These are phyloP conservation scores for Lethenteron camtschaticum DNA, from an alignment of 2,113 vertebrate genomes.

Conservation along the genomic window DNA sequence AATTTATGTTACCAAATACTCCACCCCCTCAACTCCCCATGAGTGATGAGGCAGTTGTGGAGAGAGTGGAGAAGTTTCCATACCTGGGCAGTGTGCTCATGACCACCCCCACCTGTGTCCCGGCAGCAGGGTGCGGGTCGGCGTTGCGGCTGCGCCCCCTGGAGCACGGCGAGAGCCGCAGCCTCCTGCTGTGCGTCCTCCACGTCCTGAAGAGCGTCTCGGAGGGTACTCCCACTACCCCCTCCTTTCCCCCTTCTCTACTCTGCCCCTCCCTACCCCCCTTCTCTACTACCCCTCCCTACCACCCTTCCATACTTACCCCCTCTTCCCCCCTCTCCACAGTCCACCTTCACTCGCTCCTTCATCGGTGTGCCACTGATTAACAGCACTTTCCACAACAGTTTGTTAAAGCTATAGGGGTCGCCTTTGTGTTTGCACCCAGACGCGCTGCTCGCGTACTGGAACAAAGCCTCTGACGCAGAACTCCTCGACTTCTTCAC, in stretches of 20 bases:
- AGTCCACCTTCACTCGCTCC: not conserved
- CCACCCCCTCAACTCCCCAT: no score
- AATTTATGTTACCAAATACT: no score
- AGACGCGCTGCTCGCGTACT: conserved; percentile 89
- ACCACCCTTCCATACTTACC: not conserved
- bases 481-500: conserved; percentile 97
- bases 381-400: not conserved
- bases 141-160: conserved; percentile 77
- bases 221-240: conserved; percentile 34
- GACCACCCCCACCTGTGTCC: no score
- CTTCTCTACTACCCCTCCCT: not conserved
- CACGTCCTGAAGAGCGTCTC: conserved; percentile 95
- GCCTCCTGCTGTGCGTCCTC: conserved; percentile 83
- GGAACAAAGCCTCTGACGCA: conserved; percentile 73
- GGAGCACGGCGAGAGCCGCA: conserved; percentile 82
- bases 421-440: conserved; percentile 14
- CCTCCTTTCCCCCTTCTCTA: not conserved
- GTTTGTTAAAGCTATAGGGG: no score
- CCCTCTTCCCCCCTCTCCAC: not conserved
- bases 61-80: no score
- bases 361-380: not conserved
- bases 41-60: no score
- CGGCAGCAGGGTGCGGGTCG: conserved; percentile 14
- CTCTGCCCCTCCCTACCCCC: not conserved
- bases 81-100: no score